These are phyloP conservation scores for Lophura nycthemera DNA, from an alignment of 2,113 vertebrate genomes.

Conservation along the genomic window DNA sequence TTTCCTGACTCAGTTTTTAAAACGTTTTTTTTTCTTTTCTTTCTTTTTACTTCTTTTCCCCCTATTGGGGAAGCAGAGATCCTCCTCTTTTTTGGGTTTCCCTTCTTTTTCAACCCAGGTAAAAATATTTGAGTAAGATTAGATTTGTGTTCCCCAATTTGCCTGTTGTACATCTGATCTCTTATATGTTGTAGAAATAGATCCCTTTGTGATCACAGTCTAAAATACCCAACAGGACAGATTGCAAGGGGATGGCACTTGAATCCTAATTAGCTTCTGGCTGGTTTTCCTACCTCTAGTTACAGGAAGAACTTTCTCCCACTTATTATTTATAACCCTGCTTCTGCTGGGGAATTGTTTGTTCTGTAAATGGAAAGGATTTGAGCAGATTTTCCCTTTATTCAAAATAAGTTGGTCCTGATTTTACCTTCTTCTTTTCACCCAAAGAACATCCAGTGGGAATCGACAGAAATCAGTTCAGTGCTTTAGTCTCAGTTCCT, in stretches of 20 bases:
- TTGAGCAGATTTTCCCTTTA: background rate
- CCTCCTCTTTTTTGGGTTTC: background rate
- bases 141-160: background rate
- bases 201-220: background rate
- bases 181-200: background rate
- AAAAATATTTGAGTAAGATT: background rate
- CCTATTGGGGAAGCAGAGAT: background rate
- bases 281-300: background rate
- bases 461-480: background rate
- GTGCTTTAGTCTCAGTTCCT: background rate
- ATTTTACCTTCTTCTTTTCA: background rate
- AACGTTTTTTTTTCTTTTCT: background rate
- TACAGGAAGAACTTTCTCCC: background rate
- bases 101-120: background rate
- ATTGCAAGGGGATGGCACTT: background rate
- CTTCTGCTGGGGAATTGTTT: background rate
- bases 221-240: background rate
- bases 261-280: background rate
- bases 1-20: background rate
- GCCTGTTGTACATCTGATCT: background rate
- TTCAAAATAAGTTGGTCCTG: fast-evolving
- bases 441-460: background rate
- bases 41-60: too few species aligned
- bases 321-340: background rate
- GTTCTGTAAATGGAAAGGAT: background rate